Percentiles rank a stretch among this genome's conserved stretches.
Conservation (phyloP, 2,113 vertebrate species). For the Mesocricetus auratus region DNA sequence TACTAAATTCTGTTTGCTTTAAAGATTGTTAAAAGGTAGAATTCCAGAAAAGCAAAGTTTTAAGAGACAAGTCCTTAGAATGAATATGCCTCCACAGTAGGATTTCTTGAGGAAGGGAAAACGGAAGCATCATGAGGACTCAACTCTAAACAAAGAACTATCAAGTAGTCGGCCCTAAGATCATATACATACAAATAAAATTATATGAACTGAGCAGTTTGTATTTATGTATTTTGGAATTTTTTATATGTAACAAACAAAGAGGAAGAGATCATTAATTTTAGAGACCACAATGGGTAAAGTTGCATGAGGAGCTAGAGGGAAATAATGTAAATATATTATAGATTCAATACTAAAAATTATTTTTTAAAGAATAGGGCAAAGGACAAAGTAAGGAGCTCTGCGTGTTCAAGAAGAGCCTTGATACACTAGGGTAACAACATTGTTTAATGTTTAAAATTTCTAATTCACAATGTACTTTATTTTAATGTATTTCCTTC, state of each 20-base stretch:
- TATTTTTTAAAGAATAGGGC: neutral
- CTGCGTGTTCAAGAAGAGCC: neutral
- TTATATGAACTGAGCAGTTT: neutral
- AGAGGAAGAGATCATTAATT: neutral
- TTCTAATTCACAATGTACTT: conserved; percentile 53
- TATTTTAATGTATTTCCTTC: conserved; percentile 69
- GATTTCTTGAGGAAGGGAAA: neutral
- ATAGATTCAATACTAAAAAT: neutral
- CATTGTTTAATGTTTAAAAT: neutral
- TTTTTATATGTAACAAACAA: neutral
- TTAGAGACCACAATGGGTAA: neutral
- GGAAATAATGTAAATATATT: neutral
- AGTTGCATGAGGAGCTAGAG: neutral
- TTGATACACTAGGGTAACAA: neutral
- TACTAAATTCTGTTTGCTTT: neutral
- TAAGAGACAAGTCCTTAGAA: neutral
- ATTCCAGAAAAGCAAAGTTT: conserved; percentile 25
- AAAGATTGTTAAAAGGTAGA: conserved; percentile 49
- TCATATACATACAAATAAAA: neutral
- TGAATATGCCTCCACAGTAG: neutral
- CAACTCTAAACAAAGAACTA: neutral
- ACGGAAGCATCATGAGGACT: neutral
- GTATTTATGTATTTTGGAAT: neutral
- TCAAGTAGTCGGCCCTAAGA: neutral
- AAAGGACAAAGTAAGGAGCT: neutral